These are phyloP conservation scores for Chrysotoxum bicinctum DNA, from an alignment of 2,888 invertebrate species.

Conservation along the genomic window DNA sequence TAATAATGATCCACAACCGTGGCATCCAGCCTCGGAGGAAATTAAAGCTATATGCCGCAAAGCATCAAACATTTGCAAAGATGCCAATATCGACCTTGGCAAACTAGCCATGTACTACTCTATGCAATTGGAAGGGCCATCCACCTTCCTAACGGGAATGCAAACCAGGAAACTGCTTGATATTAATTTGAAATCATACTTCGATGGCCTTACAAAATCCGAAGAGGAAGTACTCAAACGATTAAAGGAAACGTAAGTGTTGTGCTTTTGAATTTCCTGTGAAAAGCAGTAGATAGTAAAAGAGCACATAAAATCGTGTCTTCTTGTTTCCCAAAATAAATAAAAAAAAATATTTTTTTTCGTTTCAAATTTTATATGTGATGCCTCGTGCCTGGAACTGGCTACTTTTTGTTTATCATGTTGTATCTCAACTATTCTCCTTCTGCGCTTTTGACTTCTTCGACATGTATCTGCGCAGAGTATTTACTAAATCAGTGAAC, in stretches of 20 bases:
- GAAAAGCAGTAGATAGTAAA: conserved; percentile 33
- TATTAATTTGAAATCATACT: conserved; percentile 85
- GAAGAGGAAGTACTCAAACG: conserved; percentile 86
- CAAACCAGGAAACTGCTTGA: conserved; percentile 85
- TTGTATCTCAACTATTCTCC: conserved; percentile 24
- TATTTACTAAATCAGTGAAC: conserved; percentile 80
- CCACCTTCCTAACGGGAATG: conserved; percentile 90
- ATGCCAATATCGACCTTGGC: conserved; percentile 85
- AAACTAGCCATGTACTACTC: conserved; percentile 88
- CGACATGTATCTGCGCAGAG: conserved; percentile 78
- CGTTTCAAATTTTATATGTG: conserved; percentile 44
- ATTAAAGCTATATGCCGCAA: conserved; percentile 84
- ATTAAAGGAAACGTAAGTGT: conserved; percentile 85
- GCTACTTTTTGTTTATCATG: conserved; percentile 31
- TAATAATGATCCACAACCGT: conserved; percentile 87
- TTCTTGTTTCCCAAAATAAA: conserved; percentile 36
- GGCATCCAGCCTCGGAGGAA: conserved; percentile 90
- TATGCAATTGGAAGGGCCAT: conserved; percentile 84
- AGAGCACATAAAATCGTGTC: conserved; percentile 15
- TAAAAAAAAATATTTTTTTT: conserved; percentile 16
- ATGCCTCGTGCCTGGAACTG: conserved; percentile 38
- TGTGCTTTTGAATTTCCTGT: conserved; percentile 39
- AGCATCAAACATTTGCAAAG: conserved; percentile 87
- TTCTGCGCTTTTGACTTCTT: conserved; percentile 74
- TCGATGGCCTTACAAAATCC: conserved; percentile 85